Evolutionary conservation across 2,888 invertebrate species (phyloP), one percentile per base, ranked within the genome.

Genomic region (Bembecia ichneumoniformis): DNA sequence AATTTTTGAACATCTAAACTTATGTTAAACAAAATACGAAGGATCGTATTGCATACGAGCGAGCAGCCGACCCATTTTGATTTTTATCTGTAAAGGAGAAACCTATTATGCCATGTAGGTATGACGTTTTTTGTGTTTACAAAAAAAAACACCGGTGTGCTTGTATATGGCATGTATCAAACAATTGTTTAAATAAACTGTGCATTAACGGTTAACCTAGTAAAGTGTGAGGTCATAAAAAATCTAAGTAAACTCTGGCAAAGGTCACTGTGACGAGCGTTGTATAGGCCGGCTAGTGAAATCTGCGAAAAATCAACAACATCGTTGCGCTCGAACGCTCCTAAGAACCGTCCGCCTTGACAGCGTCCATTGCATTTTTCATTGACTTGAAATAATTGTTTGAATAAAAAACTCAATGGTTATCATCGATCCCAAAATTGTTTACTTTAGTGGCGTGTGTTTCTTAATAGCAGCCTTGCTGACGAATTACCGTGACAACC

Each of bases 401-500:
- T 28, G 9, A 9, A 28, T 28, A 1, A 28, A 28, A 28, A 7
- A 28, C 28, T 28, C 28, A 7, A 28, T 28, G 28, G 28, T 28
- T 9, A 28, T 9, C 28, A 9, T 7, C 28, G 9, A 28, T 28
- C 5, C 28, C 28, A 2, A 28, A 28, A 28, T 28, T 9, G 28
- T 28, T 28, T 28, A 28, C 2, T 9, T 9, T 28, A 28, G 4
- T 9, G 28, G 9, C 7, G 5, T 28, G 28, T 28, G 28, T 28
- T 28, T 28, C 55, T 57, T 68, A 66, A 67, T 65, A 4, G 35
- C 58, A 64, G 63, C 78, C 78, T 78, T 74, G 71, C 53, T 36
- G 52, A 52, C 61, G 60, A 60, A 28, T 68, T 65, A 68, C 66
- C 60, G 62, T 56, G 59, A 51, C 62, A 62, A 62, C 66, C 63